phyloP scores from a whole-genome alignment of 2,113 vertebrate genomes.

The Ictalurus punctatus region DNA sequence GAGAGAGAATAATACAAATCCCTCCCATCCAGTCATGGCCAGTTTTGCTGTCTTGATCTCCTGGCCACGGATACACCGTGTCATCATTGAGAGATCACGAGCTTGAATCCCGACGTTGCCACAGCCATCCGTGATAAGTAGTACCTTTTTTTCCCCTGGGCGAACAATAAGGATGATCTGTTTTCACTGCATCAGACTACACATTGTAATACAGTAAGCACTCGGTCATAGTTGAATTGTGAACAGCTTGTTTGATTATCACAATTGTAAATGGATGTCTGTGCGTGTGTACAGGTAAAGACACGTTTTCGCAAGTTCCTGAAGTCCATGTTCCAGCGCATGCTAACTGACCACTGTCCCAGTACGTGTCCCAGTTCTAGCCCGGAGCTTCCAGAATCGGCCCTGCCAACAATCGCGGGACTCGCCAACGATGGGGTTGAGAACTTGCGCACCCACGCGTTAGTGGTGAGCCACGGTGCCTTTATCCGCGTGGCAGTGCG shows the following conservation, averaged over 20 bases:
- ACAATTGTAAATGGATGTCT: background rate
- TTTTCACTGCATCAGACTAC: background rate
- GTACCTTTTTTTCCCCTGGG: background rate
- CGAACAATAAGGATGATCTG: background rate
- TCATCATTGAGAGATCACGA: background rate
- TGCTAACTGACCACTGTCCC: conserved; percentile 63
- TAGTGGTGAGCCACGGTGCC: conserved; percentile 90
- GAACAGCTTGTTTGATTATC: background rate
- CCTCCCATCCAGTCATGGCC: background rate
- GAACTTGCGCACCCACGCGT: conserved; percentile 68
- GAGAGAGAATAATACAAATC: background rate
- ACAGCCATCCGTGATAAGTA: background rate
- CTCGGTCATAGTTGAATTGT: background rate
- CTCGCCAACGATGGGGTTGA: conserved; percentile 51
- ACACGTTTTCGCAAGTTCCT: conserved; percentile 86
- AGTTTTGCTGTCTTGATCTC: background rate
- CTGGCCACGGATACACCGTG: background rate
- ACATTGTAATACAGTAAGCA: background rate
- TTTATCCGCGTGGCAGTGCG: conserved; percentile 84
- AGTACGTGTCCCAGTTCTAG: background rate
- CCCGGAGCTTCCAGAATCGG: background rate
- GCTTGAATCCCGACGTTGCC: background rate
- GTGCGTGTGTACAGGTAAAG: conserved; percentile 76
- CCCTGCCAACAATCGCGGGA: conserved; percentile 37
- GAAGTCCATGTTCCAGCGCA: conserved; percentile 78